A percentile compares a stretch with the other conserved stretches of the same genome.
Conservation (phyloP, 2,888 invertebrate species). For the Leptinotarsa tumamoca region DNA sequence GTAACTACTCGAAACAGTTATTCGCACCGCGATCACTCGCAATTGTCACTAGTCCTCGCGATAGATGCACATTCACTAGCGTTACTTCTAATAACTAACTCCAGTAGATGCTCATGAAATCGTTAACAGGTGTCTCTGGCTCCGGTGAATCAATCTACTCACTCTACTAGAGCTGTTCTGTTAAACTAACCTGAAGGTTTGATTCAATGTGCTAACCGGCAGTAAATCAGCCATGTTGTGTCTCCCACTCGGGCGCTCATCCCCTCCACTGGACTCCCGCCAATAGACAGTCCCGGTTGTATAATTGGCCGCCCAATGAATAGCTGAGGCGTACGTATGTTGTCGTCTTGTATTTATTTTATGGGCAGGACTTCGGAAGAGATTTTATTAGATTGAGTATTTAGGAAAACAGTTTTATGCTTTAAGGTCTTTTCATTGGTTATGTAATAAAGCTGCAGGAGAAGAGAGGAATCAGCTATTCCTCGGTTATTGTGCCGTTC, state of each 20-base stretch:
- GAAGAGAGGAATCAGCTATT: constrained; percentile 51
- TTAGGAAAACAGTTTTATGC: constrained; percentile 66
- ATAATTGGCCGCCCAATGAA: constrained; percentile 63
- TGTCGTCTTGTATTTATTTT: constrained; percentile 64
- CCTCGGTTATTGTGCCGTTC: constrained; percentile 53
- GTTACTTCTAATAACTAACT: constrained; percentile 13
- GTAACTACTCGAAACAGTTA: constrained; percentile 13
- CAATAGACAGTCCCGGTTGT: constrained; percentile 56
- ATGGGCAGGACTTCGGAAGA: constrained; percentile 64
- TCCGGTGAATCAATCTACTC: constrained; percentile 43
- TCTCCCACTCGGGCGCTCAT: constrained; percentile 54
- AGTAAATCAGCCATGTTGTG: constrained; percentile 67
- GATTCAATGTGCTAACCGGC: constrained; percentile 53
- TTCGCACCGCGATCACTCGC: constrained; percentile 23
- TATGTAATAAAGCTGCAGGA: constrained; percentile 57
- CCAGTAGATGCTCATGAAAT: constrained; percentile 21
- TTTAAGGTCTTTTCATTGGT: constrained; percentile 61
- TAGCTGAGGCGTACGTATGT: constrained; percentile 59
- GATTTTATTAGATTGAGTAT: constrained; percentile 67
- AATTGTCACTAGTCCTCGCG: constrained; percentile 13
- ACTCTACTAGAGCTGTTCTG: constrained; percentile 58
- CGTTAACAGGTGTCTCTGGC: constrained; percentile 49
- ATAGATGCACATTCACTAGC: constrained; percentile 23
- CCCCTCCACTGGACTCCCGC: constrained; percentile 47
- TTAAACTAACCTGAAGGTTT: constrained; percentile 61